Evolutionary conservation across 2,797 vertebrate genomes (phyloP).

Genomic region (Silurus aristotelis): DNA sequence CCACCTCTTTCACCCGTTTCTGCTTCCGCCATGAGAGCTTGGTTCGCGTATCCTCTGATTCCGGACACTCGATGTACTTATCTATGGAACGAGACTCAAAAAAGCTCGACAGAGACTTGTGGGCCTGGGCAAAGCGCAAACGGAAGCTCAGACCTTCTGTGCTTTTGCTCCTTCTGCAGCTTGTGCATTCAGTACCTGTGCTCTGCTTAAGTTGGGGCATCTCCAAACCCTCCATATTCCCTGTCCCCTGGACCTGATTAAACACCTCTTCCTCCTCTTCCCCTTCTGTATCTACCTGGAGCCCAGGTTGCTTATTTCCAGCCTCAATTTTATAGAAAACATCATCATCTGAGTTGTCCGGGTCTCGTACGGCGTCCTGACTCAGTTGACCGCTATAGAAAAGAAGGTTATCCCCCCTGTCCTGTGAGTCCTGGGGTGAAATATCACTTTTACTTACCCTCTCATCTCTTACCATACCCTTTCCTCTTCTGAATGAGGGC

Average conservation of each 20-base stretch:
- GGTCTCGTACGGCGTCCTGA: conserved; percentile 53
- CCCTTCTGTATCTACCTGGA: conserved; percentile 61
- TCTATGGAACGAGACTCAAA: conserved; percentile 81
- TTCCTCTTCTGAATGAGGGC: conserved; percentile 74
- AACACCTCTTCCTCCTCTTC: conserved; percentile 32
- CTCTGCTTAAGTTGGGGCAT: conserved; percentile 49
- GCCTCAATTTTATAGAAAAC: conserved; percentile 65
- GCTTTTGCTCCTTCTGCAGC: conserved; percentile 73
- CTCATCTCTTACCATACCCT: conserved; percentile 46
- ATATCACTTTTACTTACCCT: conserved; percentile 44
- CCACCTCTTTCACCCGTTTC: conserved; percentile 74
- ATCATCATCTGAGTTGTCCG: conserved; percentile 70
- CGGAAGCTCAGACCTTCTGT: conserved; percentile 78
- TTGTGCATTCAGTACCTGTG: conserved; percentile 56
- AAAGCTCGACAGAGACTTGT: conserved; percentile 84
- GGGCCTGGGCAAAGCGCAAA: conserved; percentile 81
- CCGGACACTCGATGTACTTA: conserved; percentile 67
- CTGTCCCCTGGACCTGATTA: conserved; percentile 46
- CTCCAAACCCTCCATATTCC: conserved; percentile 44
- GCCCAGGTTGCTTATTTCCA: conserved; percentile 60
- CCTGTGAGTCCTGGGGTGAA: conserved; percentile 37
- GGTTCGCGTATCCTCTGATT: conserved; percentile 68
- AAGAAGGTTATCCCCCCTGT: conserved; percentile 48
- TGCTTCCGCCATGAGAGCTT: conserved; percentile 77
- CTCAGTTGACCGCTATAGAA: conserved; percentile 40